These are phyloP conservation scores for Muntiacus reevesi DNA, from an alignment of 2,113 vertebrate species.

Conservation along the genomic window DNA sequence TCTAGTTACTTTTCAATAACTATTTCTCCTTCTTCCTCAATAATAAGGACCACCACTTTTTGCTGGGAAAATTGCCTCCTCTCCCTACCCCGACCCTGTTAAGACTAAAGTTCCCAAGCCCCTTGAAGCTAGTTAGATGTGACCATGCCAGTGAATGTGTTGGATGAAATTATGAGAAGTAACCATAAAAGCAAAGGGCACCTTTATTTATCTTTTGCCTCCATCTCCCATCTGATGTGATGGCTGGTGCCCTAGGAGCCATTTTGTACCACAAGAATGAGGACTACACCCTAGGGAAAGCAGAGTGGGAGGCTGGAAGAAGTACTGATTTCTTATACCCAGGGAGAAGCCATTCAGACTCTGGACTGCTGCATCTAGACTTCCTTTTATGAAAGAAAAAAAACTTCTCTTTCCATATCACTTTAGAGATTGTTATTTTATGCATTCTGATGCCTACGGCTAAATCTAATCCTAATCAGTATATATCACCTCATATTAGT, in stretches of 20 bases:
- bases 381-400: not conserved
- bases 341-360: not conserved
- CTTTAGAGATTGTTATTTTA: not conserved
- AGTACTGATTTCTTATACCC: not conserved
- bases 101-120: not conserved
- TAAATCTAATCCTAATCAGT: not conserved
- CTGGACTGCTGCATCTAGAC: not conserved
- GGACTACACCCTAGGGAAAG: not conserved
- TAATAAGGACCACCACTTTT: not conserved
- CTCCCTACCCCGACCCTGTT: not conserved
- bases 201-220: not conserved
- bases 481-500: not conserved
- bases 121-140: not conserved
- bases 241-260: not conserved
- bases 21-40: not conserved
- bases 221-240: not conserved
- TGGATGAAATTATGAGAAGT: not conserved
- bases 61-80: not conserved
- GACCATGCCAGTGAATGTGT: not conserved
- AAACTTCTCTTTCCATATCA: not conserved
- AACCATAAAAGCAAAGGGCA: not conserved
- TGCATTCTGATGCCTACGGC: not conserved
- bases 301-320: not conserved
- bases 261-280: not conserved
- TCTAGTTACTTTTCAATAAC: not conserved